Percentiles rank a stretch among this genome's conserved stretches.
Conservation (phyloP, 2,888 invertebrate species). For the Apamea sordens region DNA sequence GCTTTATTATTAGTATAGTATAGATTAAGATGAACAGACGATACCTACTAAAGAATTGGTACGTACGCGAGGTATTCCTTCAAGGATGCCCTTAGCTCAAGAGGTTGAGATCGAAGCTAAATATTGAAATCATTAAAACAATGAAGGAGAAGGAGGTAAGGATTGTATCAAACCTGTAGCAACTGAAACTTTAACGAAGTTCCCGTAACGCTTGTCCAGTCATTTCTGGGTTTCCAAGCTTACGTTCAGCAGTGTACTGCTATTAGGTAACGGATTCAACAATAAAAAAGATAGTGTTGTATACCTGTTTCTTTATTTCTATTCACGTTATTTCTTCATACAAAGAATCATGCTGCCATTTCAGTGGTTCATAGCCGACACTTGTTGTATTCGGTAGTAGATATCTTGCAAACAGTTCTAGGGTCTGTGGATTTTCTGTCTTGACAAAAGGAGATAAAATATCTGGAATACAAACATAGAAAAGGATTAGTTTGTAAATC, state of each 20-base stretch:
- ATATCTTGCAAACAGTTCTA: constrained; percentile 98
- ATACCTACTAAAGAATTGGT: no score
- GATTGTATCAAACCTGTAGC: no score
- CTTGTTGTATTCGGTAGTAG: constrained; percentile 96
- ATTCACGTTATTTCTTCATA: constrained; percentile 79
- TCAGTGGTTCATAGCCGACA: constrained; percentile 96
- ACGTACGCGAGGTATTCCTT: no score
- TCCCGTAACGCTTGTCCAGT: no score
- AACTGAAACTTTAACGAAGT: no score
- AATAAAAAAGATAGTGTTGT: not conserved
- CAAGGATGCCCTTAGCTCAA: no score
- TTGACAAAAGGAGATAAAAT: constrained; percentile 90
- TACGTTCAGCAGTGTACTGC: not conserved
- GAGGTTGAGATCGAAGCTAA: no score
- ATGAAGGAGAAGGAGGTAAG: no score
- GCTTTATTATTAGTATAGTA: no score
- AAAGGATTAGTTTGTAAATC: not conserved
- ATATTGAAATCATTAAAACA: no score
- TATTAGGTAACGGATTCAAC: not conserved
- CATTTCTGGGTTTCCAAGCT: no score
- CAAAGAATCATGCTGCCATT: constrained; percentile 93
- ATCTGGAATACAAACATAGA: constrained; percentile 88
- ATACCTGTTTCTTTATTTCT: constrained; percentile 20
- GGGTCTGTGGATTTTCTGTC: constrained; percentile 90
- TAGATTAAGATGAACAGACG: no score